Evolutionary conservation across 2,888 invertebrate genomes (phyloP).

Genomic region (Ptychoptera contaminata): DNA sequence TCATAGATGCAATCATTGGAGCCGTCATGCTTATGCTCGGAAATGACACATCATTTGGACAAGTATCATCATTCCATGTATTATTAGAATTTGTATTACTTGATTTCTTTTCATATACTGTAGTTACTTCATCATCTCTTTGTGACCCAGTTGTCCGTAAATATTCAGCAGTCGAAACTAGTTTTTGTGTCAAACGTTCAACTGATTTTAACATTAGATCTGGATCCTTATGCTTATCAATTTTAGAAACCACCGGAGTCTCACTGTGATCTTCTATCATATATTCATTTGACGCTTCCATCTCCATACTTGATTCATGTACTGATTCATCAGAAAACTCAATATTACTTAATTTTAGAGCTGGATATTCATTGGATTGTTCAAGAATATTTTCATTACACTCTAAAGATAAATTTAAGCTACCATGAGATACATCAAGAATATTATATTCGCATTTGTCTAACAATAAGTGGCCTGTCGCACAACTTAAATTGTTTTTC

Average conservation of each 20-base stretch:
- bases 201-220: conserved; percentile 52
- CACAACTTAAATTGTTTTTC: conserved; percentile 7
- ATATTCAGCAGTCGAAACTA: conserved; percentile 48
- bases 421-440: neutral
- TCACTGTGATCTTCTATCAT: conserved; percentile 16
- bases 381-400: conserved; percentile 16
- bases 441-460: neutral
- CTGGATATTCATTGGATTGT: conserved; percentile 34
- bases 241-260: conserved; percentile 16
- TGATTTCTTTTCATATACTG: conserved; percentile 8
- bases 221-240: conserved; percentile 40
- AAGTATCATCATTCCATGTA: conserved; percentile 70
- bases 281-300: conserved; percentile 35
- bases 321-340: conserved; percentile 25
- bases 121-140: conserved; percentile 9
- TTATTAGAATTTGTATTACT: conserved; percentile 33
- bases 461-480: conserved; percentile 5
- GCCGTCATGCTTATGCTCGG: conserved; percentile 65
- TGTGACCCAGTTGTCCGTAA: conserved; percentile 31
- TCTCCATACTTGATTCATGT: conserved; percentile 30
- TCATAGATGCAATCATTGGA: conserved; percentile 52
- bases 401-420: conserved; percentile 16
- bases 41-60: conserved; percentile 63
- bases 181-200: conserved; percentile 45
- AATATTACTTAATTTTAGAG: conserved; percentile 23